Evolutionary conservation across 2,797 vertebrate species (phyloP), one percentile per base, ranked within the genome.

Genomic region (Danio tinwini): DNA sequence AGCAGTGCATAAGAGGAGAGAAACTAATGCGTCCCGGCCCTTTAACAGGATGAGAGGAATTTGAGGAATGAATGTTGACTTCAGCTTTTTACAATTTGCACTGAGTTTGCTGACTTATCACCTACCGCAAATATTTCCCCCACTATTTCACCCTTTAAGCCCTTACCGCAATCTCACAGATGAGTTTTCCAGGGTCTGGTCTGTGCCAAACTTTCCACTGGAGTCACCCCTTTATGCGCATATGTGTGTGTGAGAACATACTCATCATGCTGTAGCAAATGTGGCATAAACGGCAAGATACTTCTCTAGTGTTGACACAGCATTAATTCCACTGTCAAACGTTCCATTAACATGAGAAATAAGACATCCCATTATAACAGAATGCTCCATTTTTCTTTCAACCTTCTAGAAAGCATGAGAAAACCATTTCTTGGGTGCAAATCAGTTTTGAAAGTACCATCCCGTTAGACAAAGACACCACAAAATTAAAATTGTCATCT

Each of bases 371-470:
- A 29, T 80, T 49, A 64, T 69, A 45, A 55, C 77, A 62, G 21
- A 69, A 53, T 56, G 49, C 73, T 70, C 17, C n/a, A 45, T 53
- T 71, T 75, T 37, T 55, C 37, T 45, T 70, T 76, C 62, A 56
- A 9, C 17, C 14, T 72, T 78, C 14, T 77, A 52, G 50, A 62
- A 29, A 52, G 59, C 29, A 45, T 6, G 7, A 40, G 29, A 49
- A 58, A 72, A 42, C 4, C 42, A 17, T 55, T 76, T 71, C 53
- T 68, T 68, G 44, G 14, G 29, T 69, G 88, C 85, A 88, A 84
- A 84, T 59, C 83, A 11, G 78, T 85, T 29, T 85, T 89, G 89
- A 90, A 85, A 88, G 80, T 88, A 91, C 91, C 88, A 88, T 90
- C 81, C 88, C 91, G 88, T 90, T 78, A 85, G 81, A 80, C 84